Conservation (phyloP, 2,888 invertebrate genomes). For the Metacarcinus magister region DNA sequence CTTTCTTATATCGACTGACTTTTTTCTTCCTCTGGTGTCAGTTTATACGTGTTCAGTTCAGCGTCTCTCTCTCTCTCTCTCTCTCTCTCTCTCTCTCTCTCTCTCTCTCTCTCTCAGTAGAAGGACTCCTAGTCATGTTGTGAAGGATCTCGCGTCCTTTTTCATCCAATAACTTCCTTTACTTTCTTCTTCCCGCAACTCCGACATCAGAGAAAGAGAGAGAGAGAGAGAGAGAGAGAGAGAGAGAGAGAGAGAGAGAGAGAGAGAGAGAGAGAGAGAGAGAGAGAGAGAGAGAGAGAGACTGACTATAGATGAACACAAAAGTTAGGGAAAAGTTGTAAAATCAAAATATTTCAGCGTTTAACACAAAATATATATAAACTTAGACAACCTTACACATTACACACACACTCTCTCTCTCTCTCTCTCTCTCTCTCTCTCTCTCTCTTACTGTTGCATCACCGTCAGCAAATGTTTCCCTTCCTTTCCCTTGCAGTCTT, state of each 20-base stretch:
- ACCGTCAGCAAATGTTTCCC: not conserved
- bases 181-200: no score
- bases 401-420: not conserved
- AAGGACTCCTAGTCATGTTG: not conserved
- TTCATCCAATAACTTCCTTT: not conserved
- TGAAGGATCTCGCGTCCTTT: no score
- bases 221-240: not conserved
- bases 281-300: constrained; percentile 32
- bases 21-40: not conserved
- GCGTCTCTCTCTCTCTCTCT: not conserved
- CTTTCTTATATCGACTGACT: not conserved
- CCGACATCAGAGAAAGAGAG: not conserved
- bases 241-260: constrained; percentile 37
- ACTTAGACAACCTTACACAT: not conserved
- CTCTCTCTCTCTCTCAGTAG: not conserved
- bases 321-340: not conserved
- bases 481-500: not conserved
- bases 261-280: constrained; percentile 27
- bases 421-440: not conserved
- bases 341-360: not conserved
- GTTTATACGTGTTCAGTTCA: not conserved
- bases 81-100: not conserved
- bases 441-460: not conserved
- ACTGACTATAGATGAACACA: not conserved
- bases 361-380: not conserved